Base-by-base conservation (phyloP, 92 coral and sea anemone species). In the Pocillopora grandis region DNA sequence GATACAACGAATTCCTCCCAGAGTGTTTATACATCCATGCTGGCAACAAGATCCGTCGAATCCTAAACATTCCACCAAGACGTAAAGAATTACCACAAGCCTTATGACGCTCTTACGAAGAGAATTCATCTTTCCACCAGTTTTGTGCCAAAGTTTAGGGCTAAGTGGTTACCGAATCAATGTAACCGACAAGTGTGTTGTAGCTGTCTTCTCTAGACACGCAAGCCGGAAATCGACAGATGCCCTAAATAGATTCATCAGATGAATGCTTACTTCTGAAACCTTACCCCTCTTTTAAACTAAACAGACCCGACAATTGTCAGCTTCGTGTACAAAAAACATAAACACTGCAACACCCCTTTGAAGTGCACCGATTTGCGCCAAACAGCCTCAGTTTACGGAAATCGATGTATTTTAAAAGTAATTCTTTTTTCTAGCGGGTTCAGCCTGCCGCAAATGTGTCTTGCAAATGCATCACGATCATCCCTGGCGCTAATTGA, bases 41-140 rank as follows among this genome's bases (percentile, higher is more conserved):
- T 76, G 55, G 67, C 80, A 76, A 76, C 80, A 76, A 17, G 80
- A 76, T 21, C 80, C 80, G 49, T 76, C 68, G 21, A 52, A 72
- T 72, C 17, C 77, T 5, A 9, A 11, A 55, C 61, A 72, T 9
- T 72, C 77, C 31, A 21, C 35, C 16, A 60, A 72, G 18, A 72
- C 1, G 62, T 19, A 19, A 19, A 72, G 77, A 48, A 21, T 10
- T 10, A 36, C 27, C 33, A 55, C 36, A n/a, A 72, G 77, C 77
- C 59, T 42, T 17, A 19, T 2, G 19, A 72, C 55, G 31, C 17
- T 10, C 36, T 49, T 48, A 9, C 36, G 13, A 18, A n/a, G 77
- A 48, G 77, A 52, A 72, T 10, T 48, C 77, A 72, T 72, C 15
- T 20, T 72, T 60, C 20, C 62, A 35, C 17, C 55, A 33, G 9